Base-by-base conservation (phyloP, 2,888 invertebrate genomes). In the Dromius quadrimaculatus region DNA sequence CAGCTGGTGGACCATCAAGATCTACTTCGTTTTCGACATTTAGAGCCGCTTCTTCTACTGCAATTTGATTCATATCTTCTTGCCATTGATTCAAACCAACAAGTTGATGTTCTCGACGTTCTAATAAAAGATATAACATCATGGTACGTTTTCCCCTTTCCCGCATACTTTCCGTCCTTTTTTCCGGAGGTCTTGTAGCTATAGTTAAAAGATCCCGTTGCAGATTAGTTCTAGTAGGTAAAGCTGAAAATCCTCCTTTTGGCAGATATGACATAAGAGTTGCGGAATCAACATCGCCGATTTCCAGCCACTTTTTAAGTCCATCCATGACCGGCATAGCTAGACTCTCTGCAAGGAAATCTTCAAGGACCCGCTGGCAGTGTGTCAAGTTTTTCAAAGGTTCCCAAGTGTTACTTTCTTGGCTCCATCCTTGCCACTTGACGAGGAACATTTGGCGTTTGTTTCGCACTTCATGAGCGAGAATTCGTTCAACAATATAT, bases 401-500 rank as follows among this genome's bases (percentile, higher is more conserved):
- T 78, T 97, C 97, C 96, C 96, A 97, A 0, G 95, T 94, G 77
- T 94, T 94, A 74, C 86, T 83, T 54, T 86, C 84, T 9, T 84
- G 78, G 6, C 87, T 83, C 88, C 92, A 97, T 47, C 90, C 90
- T 78, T 91, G 87, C 97, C 97, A 97, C 83, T 96, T 96, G 1
- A 97, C 90, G 45, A 87, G 85, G 79, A 93, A 95, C 71, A 84
- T 77, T 54, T 87, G 86, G 68, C 81, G 80, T 2, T 85, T 87
- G 57, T 84, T 81, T 68, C 84, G 80, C 74, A 85, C 83, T 73
- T 87, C 86, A 73, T 91, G 87, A 63, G 88, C 87, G 13, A 90
- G 71, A 71, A 96, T 91, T 45, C 84, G 83, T 80, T 96, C 95
- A n/a, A 96, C 92, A 71, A 91, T 89, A 81, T 88, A 95, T 74